Evolutionary conservation across 35 echinoderm and acorn worm genomes (phyloP).

Genomic region (Lytechinus pictus): DNA sequence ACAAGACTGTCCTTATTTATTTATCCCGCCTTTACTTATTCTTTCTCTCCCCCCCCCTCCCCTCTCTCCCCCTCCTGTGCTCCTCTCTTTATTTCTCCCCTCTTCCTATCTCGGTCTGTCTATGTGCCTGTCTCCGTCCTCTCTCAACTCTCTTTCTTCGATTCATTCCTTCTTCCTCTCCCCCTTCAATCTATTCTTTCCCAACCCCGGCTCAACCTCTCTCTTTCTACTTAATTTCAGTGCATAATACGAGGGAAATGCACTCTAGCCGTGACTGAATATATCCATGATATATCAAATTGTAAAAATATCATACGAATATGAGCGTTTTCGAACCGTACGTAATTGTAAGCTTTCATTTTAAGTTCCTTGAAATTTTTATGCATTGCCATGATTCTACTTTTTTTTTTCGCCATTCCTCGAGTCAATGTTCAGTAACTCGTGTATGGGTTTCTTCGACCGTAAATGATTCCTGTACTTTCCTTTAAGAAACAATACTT

Average conservation of each 20-base stretch:
- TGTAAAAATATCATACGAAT: not conserved
- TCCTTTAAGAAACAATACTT: not conserved
- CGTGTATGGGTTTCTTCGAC: not conserved
- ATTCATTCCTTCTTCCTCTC: too few relatives aligned
- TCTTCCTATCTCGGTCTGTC: too few relatives aligned
- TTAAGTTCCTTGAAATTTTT: not conserved
- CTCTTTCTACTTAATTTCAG: too few relatives aligned
- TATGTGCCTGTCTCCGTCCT: too few relatives aligned
- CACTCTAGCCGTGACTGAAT: not conserved
- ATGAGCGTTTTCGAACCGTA: not conserved
- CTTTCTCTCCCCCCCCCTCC: not conserved
- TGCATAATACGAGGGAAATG: not conserved
- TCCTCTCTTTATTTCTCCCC: not conserved
- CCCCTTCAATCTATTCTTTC: too few relatives aligned
- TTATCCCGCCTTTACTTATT: too few relatives aligned
- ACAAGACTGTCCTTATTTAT: not conserved
- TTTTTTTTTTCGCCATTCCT: not conserved
- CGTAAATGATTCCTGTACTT: not conserved
- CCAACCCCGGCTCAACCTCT: too few relatives aligned
- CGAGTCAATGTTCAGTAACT: not conserved
- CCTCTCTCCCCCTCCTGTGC: not conserved
- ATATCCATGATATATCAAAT: too few relatives aligned
- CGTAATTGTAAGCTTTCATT: not conserved
- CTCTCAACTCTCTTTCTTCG: too few relatives aligned
- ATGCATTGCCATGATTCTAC: not conserved